A percentile compares a stretch with the other conserved stretches of the same genome.
phyloP scores from a whole-genome alignment of 2,888 invertebrate species.

The Folsomia candida region DNA sequence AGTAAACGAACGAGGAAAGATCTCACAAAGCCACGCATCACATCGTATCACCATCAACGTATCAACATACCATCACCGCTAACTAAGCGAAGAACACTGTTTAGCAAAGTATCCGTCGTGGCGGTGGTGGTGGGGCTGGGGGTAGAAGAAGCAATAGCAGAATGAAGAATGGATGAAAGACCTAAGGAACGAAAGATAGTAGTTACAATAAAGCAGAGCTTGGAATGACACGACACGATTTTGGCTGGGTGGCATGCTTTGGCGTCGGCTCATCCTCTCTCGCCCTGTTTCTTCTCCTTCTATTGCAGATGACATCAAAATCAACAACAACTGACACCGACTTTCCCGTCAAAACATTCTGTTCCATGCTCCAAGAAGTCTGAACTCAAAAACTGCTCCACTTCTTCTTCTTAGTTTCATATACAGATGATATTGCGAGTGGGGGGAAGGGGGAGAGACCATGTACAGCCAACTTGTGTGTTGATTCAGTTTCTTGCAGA shows the following conservation, averaged over 20 bases:
- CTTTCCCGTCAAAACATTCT: conserved; percentile 7
- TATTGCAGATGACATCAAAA: neutral
- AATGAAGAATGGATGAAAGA: neutral
- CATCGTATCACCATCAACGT: neutral
- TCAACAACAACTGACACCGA: neutral
- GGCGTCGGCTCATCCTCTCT: neutral
- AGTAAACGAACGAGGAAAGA: no score
- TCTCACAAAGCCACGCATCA: no score
- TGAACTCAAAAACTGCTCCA: neutral
- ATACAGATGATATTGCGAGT: no score
- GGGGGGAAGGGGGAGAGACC: no score
- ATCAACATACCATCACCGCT: neutral
- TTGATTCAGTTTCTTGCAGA: no score
- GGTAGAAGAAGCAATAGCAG: neutral
- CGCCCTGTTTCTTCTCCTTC: neutral
- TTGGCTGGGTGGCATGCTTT: neutral
- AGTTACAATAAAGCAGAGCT: neutral
- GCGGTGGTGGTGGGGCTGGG: neutral
- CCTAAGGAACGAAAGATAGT: no score
- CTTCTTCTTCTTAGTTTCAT: neutral
- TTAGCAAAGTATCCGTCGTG: no score
- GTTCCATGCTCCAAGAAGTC: neutral
- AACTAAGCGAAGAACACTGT: no score
- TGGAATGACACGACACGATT: conserved; percentile 1
- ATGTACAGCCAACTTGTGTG: no score